These are phyloP conservation scores for Nansenia antarctica DNA, from an alignment of 2,113 vertebrate genomes.

Conservation along the genomic window DNA sequence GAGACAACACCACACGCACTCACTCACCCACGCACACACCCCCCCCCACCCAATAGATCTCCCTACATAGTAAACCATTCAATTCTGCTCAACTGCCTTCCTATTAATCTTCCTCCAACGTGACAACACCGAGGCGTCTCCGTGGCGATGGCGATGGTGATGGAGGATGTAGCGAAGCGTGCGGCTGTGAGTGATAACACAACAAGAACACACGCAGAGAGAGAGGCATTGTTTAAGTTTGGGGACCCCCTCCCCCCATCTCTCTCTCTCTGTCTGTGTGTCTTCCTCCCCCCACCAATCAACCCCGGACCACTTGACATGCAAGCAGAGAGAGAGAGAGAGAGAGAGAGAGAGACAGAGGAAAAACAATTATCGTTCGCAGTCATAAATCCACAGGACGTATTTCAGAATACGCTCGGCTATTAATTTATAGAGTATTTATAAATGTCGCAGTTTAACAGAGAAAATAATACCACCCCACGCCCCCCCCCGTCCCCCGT, in stretches of 20 bases:
- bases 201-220: conserved; percentile 34
- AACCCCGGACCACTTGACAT: conserved; percentile 42
- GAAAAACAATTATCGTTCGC: conserved; percentile 59
- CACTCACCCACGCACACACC: neutral
- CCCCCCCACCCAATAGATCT: neutral
- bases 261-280: neutral
- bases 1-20: too few relatives aligned
- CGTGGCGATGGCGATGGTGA: neutral
- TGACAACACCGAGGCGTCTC: conserved; percentile 44
- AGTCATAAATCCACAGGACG: conserved; percentile 69
- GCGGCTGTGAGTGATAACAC: conserved; percentile 50
- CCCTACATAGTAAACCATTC: conserved; percentile 24
- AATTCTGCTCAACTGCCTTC: conserved; percentile 23
- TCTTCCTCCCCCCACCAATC: conserved; percentile 30
- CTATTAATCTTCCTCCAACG: conserved; percentile 52
- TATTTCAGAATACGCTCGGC: conserved; percentile 64
- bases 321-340: conserved; percentile 10
- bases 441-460: conserved; percentile 69
- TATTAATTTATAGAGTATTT: conserved; percentile 72
- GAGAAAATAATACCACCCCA: conserved; percentile 43
- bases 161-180: conserved; percentile 13
- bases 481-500: neutral
- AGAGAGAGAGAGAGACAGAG: conserved; percentile 8
- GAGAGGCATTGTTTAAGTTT: conserved; percentile 51
- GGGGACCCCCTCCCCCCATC: conserved; percentile 27